Conservation (phyloP, 2,113 vertebrate genomes). For the Pampusana beccarii region DNA sequence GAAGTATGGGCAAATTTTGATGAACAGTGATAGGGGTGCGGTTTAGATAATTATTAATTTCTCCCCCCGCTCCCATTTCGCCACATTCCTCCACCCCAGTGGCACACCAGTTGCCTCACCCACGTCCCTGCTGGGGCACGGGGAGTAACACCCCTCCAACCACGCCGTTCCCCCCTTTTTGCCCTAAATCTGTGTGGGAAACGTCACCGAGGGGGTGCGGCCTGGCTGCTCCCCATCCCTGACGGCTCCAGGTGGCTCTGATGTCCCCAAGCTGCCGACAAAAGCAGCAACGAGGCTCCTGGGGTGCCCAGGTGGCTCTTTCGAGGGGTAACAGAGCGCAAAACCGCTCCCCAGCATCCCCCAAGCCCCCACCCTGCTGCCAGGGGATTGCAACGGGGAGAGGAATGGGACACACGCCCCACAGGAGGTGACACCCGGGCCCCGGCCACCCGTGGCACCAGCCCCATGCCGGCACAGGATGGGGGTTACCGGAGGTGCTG, state of each 20-base stretch:
- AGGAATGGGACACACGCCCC: fast-evolving
- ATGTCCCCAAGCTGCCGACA: fast-evolving
- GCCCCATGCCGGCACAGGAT: fast-evolving
- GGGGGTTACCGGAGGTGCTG: fast-evolving
- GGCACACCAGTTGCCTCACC: conserved; percentile 35
- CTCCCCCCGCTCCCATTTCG: not conserved
- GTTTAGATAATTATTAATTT: conserved; percentile 39
- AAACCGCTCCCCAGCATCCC: fast-evolving
- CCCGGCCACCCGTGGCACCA: not conserved
- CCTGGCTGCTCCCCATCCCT: not conserved
- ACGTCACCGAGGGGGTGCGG: fast-evolving
- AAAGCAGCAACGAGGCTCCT: not conserved
- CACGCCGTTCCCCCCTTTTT: fast-evolving
- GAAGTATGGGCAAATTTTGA: conserved; percentile 43
- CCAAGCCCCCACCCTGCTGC: fast-evolving
- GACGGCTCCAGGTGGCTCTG: not conserved
- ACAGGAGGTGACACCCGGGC: fast-evolving
- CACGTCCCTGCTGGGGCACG: not conserved
- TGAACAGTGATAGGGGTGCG: conserved; percentile 31
- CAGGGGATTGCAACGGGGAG: fast-evolving
- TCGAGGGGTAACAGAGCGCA: not conserved
- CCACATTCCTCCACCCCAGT: not conserved
- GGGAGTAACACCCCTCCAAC: not conserved
- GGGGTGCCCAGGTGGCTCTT: not conserved
- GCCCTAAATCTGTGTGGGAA: fast-evolving